Evolutionary conservation across 1,140 invertebrate genomes (phyloP).

Genomic region (Orussus abietinus): DNA sequence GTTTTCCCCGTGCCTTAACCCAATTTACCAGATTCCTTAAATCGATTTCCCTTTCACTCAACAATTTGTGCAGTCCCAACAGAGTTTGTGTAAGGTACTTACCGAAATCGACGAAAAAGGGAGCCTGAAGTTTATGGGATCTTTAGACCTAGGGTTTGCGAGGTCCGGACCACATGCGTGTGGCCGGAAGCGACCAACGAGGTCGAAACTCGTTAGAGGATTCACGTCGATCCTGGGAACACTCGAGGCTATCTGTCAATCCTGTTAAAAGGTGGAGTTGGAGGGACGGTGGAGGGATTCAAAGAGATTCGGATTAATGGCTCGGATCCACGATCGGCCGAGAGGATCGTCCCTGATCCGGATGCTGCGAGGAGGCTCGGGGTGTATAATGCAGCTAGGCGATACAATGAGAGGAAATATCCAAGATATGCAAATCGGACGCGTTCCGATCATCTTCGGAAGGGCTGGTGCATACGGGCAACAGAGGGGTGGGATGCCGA

Average conservation of each 20-base stretch:
- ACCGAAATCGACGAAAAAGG: too few species aligned
- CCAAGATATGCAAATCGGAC: conserved; percentile 51
- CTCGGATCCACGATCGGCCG: conserved; percentile 40
- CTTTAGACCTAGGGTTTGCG: too few species aligned
- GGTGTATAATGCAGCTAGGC: conserved; percentile 4
- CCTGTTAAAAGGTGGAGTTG: too few species aligned
- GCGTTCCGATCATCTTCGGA: conserved; percentile 51
- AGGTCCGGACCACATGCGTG: too few species aligned
- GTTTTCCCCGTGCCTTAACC: too few species aligned
- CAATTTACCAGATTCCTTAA: too few species aligned
- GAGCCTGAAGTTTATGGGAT: too few species aligned
- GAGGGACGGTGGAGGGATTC: conserved; percentile 32
- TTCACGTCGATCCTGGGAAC: conserved; percentile 52
- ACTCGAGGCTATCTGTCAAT: conserved; percentile 50
- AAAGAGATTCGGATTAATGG: conserved; percentile 53
- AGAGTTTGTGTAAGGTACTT: too few species aligned
- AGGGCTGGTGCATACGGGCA: conserved; percentile 14
- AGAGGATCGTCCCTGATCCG: conserved; percentile 38
- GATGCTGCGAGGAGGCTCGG: conserved; percentile 27
- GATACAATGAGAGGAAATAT: conserved; percentile 53
- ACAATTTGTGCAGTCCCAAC: too few species aligned
- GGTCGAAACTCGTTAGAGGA: too few species aligned
- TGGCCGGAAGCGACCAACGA: too few species aligned
- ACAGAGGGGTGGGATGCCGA: conserved; percentile 8
- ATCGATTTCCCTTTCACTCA: too few species aligned